These are phyloP conservation scores for Bombus difficillimus DNA, from an alignment of 1,140 invertebrate genomes.

Conservation along the genomic window DNA sequence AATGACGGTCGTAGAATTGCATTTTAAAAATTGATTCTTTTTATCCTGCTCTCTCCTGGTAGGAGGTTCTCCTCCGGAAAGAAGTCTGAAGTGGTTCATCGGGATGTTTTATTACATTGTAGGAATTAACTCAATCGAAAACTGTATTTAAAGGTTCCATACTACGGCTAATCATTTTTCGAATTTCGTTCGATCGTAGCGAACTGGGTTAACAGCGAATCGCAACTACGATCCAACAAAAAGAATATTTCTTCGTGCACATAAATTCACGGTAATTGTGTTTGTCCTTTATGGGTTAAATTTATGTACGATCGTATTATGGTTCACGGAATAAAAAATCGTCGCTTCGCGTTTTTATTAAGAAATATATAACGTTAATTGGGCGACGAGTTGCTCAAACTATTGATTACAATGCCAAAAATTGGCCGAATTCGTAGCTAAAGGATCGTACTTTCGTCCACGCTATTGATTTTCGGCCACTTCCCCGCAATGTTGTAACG, in stretches of 20 bases:
- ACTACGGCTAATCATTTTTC: too few relatives aligned
- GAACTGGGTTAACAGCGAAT: background rate
- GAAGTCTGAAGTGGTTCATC: background rate
- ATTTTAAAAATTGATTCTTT: background rate
- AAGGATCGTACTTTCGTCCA: background rate
- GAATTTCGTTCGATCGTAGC: background rate
- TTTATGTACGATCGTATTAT: background rate
- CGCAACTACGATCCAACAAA: background rate
- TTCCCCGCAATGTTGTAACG: constrained; percentile 25
- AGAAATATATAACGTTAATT: background rate
- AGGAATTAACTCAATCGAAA: background rate
- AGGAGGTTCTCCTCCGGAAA: too few relatives aligned
- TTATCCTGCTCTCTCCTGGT: background rate
- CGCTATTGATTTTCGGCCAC: constrained; percentile 27
- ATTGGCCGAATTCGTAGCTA: background rate
- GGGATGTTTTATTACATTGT: background rate
- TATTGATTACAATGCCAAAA: background rate
- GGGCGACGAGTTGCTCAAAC: background rate
- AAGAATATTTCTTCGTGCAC: background rate
- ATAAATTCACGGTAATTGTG: background rate
- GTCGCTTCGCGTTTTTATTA: background rate
- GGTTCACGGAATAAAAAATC: background rate
- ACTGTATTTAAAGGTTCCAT: background rate
- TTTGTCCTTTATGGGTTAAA: background rate
- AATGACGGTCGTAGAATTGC: background rate